Evolutionary conservation across 2,797 vertebrate genomes (phyloP).

Genomic region (Hydrolagus colliei): DNA sequence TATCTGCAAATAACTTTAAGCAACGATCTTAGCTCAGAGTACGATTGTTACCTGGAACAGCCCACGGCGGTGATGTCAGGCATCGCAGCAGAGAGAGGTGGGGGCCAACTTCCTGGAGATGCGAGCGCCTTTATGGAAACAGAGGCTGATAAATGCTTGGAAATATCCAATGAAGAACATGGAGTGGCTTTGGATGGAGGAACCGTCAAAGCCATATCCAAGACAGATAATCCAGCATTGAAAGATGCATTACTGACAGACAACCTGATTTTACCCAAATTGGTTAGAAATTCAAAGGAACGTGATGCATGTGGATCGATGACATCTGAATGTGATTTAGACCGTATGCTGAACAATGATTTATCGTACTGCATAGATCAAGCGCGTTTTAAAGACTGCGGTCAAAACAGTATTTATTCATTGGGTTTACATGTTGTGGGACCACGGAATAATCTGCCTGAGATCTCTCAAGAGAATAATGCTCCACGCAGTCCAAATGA

Average conservation of each 20-base stretch:
- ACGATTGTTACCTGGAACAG: constrained; percentile 5
- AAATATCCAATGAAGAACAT: not conserved
- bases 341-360: not conserved
- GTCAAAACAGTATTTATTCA: too few relatives aligned
- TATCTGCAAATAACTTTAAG: constrained; percentile 49
- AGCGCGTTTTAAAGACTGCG: not conserved
- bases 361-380: not conserved
- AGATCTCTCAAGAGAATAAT: not conserved
- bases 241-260: not conserved
- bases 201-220: not conserved
- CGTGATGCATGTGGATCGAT: not conserved
- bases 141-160: not conserved
- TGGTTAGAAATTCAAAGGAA: not conserved
- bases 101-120: not conserved
- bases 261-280: too few relatives aligned
- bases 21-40: constrained; percentile 34
- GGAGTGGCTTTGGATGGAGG: not conserved
- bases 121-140: not conserved
- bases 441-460: not conserved
- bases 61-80: not conserved
- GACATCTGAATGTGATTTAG: not conserved
- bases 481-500: not conserved
- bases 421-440: not conserved
- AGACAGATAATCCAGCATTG: not conserved
- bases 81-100: too few relatives aligned